These are phyloP conservation scores for Benitochromis conjunctus DNA, from an alignment of 2,113 vertebrate genomes.

Conservation along the genomic window DNA sequence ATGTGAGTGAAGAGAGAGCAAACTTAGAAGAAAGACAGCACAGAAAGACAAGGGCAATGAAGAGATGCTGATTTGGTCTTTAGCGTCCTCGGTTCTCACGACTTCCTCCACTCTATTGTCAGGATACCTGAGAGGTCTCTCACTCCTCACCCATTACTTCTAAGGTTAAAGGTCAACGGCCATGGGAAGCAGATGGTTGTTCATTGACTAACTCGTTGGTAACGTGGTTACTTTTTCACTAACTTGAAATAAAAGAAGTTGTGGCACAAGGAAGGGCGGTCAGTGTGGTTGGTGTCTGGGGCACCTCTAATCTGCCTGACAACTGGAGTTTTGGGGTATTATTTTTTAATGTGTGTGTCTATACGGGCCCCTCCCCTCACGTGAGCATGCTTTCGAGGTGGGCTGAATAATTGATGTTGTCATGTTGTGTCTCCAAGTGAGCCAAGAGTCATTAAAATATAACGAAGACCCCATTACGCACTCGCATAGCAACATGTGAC, in stretches of 20 bases:
- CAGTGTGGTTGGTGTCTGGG: not conserved
- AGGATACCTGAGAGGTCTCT: constrained; percentile 28
- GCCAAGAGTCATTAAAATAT: constrained; percentile 69
- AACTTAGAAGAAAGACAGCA: not conserved
- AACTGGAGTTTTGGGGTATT: not conserved
- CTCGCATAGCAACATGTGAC: not conserved
- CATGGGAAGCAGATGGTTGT: constrained; percentile 49
- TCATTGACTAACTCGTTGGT: constrained; percentile 30
- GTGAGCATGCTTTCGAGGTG: not conserved
- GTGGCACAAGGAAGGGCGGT: not conserved
- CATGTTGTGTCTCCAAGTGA: constrained; percentile 57
- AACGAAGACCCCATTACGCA: constrained; percentile 36
- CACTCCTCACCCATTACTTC: not conserved
- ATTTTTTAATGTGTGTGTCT: not conserved
- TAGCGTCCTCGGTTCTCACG: not conserved
- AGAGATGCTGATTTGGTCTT: not conserved
- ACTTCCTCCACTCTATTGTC: constrained; percentile 41
- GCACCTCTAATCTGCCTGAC: constrained; percentile 54
- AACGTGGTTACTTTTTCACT: constrained; percentile 24
- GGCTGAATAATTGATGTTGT: constrained; percentile 68
- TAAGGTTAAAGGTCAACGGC: constrained; percentile 42
- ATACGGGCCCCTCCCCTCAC: not conserved
- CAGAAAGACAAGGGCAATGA: not conserved
- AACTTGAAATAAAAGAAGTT: not conserved
- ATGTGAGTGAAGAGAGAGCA: not conserved